Evolutionary conservation across 1,140 invertebrate genomes (phyloP).

Genomic region (Penaeus japonicus): DNA sequence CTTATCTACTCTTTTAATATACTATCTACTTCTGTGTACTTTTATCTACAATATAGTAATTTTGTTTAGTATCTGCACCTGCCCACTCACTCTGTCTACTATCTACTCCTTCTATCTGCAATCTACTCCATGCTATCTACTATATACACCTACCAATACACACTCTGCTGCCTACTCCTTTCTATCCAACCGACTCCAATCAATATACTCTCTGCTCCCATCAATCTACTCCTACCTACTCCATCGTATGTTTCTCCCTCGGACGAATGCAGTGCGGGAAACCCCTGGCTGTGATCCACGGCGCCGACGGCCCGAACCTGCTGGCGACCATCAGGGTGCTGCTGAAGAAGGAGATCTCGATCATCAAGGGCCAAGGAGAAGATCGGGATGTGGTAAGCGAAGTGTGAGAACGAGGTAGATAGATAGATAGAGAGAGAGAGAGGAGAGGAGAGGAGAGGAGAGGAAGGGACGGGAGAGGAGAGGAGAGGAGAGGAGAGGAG

Average conservation of each 20-base stretch:
- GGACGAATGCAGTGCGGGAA: background rate
- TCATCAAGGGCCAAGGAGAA: constrained; percentile 10
- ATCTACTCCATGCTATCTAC: too few relatives aligned
- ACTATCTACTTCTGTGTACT: too few relatives aligned
- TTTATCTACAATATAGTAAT: too few relatives aligned
- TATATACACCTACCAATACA: too few relatives aligned
- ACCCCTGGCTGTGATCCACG: constrained; percentile 25
- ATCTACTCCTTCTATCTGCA: background rate
- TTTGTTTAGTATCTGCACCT: too few relatives aligned
- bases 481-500: background rate
- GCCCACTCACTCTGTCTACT: too few relatives aligned
- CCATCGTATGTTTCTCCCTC: background rate
- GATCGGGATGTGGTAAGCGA: constrained; percentile 38
- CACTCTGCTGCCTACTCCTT: background rate
- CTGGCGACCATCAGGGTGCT: constrained; percentile 12
- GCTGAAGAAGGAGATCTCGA: constrained; percentile 32
- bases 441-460: background rate
- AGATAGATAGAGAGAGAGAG: constrained; percentile 19
- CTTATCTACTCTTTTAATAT: too few relatives aligned
- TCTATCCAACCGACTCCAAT: too few relatives aligned
- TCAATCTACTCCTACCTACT: too few relatives aligned
- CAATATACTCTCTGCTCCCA: too few relatives aligned
- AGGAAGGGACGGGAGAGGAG: background rate
- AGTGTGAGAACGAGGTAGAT: background rate
- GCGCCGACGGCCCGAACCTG: constrained; percentile 34